A percentile compares a stretch with the other conserved stretches of the same genome.
Evolutionary conservation across 2,797 vertebrate species (phyloP).

Genomic region (Geotrypetes seraphini): DNA sequence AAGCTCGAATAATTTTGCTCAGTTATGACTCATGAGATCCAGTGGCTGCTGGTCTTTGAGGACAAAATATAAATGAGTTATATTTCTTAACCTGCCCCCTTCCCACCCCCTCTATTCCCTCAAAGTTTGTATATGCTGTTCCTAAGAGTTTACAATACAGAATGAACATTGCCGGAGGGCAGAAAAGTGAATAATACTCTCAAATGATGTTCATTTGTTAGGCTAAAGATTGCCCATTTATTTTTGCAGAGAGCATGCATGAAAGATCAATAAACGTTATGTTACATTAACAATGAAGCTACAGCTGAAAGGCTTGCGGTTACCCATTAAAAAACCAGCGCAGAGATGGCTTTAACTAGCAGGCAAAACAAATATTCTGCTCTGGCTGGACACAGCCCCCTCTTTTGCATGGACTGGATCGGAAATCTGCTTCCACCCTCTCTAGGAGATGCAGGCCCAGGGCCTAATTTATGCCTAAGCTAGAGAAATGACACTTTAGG

Average conservation of each 20-base stretch:
- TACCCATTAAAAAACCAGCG: neutral
- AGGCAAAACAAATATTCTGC: neutral
- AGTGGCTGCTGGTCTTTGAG: too few species aligned
- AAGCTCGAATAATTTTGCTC: too few species aligned
- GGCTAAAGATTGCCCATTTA: neutral
- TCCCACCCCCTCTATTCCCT: neutral
- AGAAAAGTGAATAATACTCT: neutral
- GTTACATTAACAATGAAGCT: conserved; percentile 3
- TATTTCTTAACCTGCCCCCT: neutral
- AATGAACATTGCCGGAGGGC: neutral
- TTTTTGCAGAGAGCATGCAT: neutral
- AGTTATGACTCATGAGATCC: too few species aligned
- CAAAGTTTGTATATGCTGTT: neutral
- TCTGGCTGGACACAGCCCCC: neutral
- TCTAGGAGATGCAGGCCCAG: too few species aligned
- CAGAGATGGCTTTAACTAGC: neutral
- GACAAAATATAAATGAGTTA: too few species aligned
- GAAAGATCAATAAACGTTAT: conserved; percentile 11
- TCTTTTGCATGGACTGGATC: neutral
- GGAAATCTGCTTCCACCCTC: too few species aligned
- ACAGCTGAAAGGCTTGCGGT: neutral
- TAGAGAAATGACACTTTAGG: too few species aligned
- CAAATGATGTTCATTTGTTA: neutral
- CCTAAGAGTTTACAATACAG: neutral
- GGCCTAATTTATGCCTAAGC: too few species aligned